Base-by-base conservation (phyloP, 37 sponge, comb jelly and placozoan species). In the Ephydatia muelleri region DNA sequence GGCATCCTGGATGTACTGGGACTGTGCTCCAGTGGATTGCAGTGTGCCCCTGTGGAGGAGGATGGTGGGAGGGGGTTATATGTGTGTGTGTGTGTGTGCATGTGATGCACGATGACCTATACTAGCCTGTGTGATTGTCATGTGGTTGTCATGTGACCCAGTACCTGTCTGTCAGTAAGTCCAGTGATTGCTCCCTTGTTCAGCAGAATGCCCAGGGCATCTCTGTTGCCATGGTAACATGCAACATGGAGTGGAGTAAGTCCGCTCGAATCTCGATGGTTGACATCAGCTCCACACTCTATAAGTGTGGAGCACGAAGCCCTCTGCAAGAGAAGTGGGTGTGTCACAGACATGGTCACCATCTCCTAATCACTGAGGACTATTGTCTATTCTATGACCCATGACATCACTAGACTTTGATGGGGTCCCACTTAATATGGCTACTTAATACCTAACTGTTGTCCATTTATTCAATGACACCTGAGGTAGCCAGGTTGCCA, bases 171-270 rank as follows among this genome's bases (percentile, higher is more conserved):
- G 67, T 93, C 93, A 27, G 19, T 76, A 26, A 83, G 73, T 0
- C 38, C 67, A 28, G 84, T 43, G 27, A 68, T 72, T 11, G 87
- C 93, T 68, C 66, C 65, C 65, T 76, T 89, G 43, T 66, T 77
- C 25, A 89, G 81, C 9, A 93, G 76, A 2, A 89, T 70, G 30
- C 71, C 73, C 14, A 86, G 38, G 23, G 79, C 86, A 8, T 82
- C 85, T 64, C 76, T 87, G 75, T 72, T 67, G 8, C 93, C 93
- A 84, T 87, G 83, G 83, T 89, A 93, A 43, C 85, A 73, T 38
- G 93, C 93, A 31, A 89, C 73, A 38, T 93, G 93, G 32, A 93
- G 87, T 19, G 93, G 84, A 66, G 93, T 93, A 64, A 87, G 75
- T 0, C 93, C 90, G 75, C 79, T 87, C 31, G n/a, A 39, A 40